Percentiles rank a stretch among this genome's conserved stretches.
phyloP scores from a whole-genome alignment of 1,140 invertebrate genomes.

The Nasonia vitripennis region DNA sequence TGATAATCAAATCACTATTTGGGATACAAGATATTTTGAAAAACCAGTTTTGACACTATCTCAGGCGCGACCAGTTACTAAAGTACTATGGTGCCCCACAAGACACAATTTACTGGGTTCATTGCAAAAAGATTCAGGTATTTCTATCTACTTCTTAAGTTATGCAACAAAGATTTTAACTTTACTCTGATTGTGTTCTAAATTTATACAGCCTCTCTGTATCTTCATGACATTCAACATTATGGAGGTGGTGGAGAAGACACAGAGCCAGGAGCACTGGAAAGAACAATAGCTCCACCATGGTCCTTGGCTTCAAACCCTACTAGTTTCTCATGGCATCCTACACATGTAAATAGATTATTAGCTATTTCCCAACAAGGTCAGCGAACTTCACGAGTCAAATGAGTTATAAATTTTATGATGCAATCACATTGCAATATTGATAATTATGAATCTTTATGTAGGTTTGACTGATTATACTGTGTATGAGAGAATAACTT shows the following conservation, averaged over 20 bases:
- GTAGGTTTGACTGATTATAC: slow-evolving; percentile 82
- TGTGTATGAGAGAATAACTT: slow-evolving; percentile 87
- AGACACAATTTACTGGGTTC: slow-evolving; percentile 86
- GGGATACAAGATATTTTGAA: slow-evolving; percentile 92
- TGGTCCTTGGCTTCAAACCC: slow-evolving; percentile 67
- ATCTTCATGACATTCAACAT: slow-evolving; percentile 89
- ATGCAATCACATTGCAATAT: not conserved
- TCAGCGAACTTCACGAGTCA: slow-evolving; percentile 52
- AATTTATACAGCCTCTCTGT: slow-evolving; percentile 72
- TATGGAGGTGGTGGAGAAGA: slow-evolving; percentile 80
- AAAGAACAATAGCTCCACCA: slow-evolving; percentile 81
- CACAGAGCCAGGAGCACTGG: slow-evolving; percentile 84
- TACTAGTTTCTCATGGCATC: slow-evolving; percentile 90
- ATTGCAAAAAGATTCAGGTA: slow-evolving; percentile 81
- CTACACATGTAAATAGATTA: slow-evolving; percentile 84
- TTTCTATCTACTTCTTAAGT: slow-evolving; percentile 7
- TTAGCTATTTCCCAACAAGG: slow-evolving; percentile 81
- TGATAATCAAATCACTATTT: slow-evolving; percentile 88
- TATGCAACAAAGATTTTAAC: not conserved
- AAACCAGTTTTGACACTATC: slow-evolving; percentile 86
- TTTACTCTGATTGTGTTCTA: slow-evolving; percentile 3
- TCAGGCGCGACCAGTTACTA: slow-evolving; percentile 82
- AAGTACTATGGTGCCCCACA: slow-evolving; percentile 93
- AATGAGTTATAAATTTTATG: slow-evolving; percentile 8
- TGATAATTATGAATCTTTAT: slow-evolving; percentile 57